phyloP scores from a whole-genome alignment of 1,140 invertebrate genomes.

The Alviniconcha marisindica region DNA sequence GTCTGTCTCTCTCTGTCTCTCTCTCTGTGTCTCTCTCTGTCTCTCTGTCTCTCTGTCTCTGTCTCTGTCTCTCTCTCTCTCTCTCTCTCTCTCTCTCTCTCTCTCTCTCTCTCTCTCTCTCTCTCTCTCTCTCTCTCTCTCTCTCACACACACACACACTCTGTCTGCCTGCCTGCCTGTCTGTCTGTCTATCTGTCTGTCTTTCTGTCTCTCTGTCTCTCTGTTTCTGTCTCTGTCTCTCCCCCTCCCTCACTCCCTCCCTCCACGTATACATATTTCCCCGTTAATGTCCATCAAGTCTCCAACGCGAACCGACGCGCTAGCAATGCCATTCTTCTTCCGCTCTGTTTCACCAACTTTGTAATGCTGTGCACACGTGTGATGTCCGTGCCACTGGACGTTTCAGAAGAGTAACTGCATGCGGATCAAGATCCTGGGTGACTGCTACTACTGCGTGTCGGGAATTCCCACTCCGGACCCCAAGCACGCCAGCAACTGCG shows the following conservation, averaged over 20 bases:
- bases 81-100: neutral
- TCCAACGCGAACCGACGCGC: too few relatives aligned
- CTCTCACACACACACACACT: neutral
- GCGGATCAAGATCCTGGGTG: constrained; percentile 93
- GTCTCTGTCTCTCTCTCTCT: neutral
- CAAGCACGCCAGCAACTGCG: constrained; percentile 94
- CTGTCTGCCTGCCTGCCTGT: neutral
- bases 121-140: constrained; percentile 1
- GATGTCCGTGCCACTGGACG: too few relatives aligned
- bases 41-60: neutral
- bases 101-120: constrained; percentile 1
- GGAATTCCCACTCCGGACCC: constrained; percentile 90
- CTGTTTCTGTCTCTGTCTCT: too few relatives aligned
- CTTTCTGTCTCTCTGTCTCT: neutral
- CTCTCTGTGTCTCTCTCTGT: neutral
- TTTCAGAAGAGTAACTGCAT: constrained; percentile 89
- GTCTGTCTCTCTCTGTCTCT: too few relatives aligned
- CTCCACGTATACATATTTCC: too few relatives aligned
- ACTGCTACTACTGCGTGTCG: constrained; percentile 97
- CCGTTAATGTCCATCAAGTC: too few relatives aligned
- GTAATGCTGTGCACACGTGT: too few relatives aligned
- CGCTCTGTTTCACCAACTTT: too few relatives aligned
- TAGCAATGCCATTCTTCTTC: too few relatives aligned
- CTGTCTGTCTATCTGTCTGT: neutral
- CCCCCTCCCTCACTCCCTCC: too few relatives aligned